Base-by-base conservation (phyloP, 2,888 invertebrate genomes). In the Branchipolynoe longqiensis region DNA sequence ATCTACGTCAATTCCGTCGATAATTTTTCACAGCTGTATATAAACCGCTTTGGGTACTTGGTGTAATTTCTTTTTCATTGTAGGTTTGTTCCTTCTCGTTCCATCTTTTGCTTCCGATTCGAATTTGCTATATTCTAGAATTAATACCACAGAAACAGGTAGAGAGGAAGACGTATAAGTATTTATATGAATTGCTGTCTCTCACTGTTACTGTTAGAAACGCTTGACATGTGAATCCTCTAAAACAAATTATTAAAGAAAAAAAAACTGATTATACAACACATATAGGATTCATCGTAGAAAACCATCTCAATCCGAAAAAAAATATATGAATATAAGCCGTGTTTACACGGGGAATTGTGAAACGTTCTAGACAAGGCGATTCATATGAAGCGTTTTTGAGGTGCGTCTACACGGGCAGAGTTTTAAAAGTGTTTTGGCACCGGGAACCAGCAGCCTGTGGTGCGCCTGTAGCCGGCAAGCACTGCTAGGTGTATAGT, bases 31-130 rank as follows among this genome's bases (percentile, higher is more conserved):
- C 22, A 4, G 78, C 78, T 78, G 78, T 78, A 78, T 22, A 78
- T 78, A 78, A 48, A 69, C 69, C 38, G 69, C 69, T 69, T 69
- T 38, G 69, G 69, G 69, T 69, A 69, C 69, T 69, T 22, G n/a
- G 69, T 69, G 69, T 33, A 12, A n/a, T 36, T 69, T 69, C 38
- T 8, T 36, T 69, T 14, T 62, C 2, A 1, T 62, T 6, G 25
- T 31, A 31, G 62, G 18, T 69, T 69, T 38, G 36, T 69, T 69
- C 18, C 69, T 38, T 69, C 36, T 38, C 38, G 69, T 69, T 69
- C 69, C 69, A 69, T 38, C 18, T 33, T 69, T 69, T 69, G 36
- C 36, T 69, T 69, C 33, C 18, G 6, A 69, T 25, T 31, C 25
- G 25, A 25, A 62, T n/a, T 62, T 62, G 31, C 18, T 62, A 62